A percentile compares a stretch with the other conserved stretches of the same genome.
These are phyloP conservation scores for Daphoenositta chrysoptera DNA, from an alignment of 2,113 vertebrate species.

Conservation along the genomic window DNA sequence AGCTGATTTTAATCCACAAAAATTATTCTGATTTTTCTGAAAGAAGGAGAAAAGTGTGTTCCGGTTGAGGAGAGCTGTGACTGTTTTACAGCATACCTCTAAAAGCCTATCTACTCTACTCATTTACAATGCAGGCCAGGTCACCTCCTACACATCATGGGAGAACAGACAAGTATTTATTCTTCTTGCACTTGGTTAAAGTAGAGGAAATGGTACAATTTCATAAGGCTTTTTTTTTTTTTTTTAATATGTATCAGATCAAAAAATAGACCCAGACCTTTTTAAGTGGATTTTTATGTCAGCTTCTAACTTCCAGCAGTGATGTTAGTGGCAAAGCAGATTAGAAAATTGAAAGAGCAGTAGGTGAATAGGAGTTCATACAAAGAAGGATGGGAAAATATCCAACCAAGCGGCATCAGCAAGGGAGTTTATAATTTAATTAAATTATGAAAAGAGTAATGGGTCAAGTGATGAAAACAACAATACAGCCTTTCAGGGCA, in stretches of 20 bases:
- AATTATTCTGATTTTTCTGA: not conserved
- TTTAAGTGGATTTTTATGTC: not conserved
- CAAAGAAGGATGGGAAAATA: slow-evolving; percentile 12
- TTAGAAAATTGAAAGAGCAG: slow-evolving; percentile 30
- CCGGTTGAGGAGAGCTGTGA: not conserved
- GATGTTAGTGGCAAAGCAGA: not conserved
- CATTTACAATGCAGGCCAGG: not conserved
- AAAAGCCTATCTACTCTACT: not conserved
- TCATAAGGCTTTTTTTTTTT: not conserved
- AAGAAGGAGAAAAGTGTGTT: not conserved
- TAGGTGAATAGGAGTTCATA: slow-evolving; percentile 44
- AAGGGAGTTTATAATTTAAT: slow-evolving; percentile 55
- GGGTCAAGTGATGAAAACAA: slow-evolving; percentile 50
- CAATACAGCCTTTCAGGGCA: slow-evolving; percentile 56
- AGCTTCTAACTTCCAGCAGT: not conserved
- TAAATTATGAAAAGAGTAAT: slow-evolving; percentile 59
- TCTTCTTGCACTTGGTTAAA: not conserved
- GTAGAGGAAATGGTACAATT: not conserved
- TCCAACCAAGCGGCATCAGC: not conserved
- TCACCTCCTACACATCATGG: not conserved
- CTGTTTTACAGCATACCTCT: not conserved
- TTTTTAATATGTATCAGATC: not conserved
- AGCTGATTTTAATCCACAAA: not conserved
- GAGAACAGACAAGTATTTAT: slow-evolving; percentile 19
- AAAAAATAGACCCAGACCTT: slow-evolving; percentile 8